phyloP scores from a whole-genome alignment of 2,797 vertebrate species.

The Halcyon smyrnensis region DNA sequence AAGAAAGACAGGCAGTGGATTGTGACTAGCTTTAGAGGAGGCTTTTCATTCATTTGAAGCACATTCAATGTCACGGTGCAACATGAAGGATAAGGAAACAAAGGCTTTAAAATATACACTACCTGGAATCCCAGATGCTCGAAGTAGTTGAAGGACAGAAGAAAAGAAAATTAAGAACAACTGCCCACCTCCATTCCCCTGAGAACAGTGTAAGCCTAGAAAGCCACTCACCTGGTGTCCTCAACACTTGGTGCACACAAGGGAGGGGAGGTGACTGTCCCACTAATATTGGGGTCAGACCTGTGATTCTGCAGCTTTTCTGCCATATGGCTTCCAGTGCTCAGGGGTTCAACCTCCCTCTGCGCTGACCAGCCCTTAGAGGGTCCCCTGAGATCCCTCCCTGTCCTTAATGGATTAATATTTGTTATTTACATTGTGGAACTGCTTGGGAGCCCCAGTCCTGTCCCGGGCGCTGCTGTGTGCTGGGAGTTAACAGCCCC shows the following conservation, averaged over 20 bases:
- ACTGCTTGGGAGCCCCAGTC: not conserved
- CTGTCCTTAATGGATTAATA: not conserved
- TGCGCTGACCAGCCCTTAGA: not conserved
- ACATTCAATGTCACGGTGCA: not conserved
- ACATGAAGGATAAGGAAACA: not conserved
- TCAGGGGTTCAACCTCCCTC: not conserved
- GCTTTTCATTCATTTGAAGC: constrained; percentile 44
- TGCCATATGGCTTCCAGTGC: not conserved
- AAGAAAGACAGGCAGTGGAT: constrained; percentile 15
- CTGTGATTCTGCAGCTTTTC: not conserved
- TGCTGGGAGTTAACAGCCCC: not conserved
- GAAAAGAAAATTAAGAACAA: not conserved
- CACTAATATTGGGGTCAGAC: not conserved
- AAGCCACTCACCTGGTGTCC: not conserved
- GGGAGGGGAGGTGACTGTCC: not conserved
- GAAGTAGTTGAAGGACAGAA: not conserved
- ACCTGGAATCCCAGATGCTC: not conserved
- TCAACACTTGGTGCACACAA: not conserved
- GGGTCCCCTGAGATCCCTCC: not conserved
- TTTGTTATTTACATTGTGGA: not conserved
- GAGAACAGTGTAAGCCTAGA: not conserved
- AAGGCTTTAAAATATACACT: constrained; percentile 11
- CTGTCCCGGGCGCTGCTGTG: not conserved
- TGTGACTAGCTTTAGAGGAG: not conserved
- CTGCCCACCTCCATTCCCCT: not conserved